Percentiles rank a stretch among this genome's conserved stretches.
Evolutionary conservation across 2,888 invertebrate species (phyloP).

Genomic region (Athalia circularis): DNA sequence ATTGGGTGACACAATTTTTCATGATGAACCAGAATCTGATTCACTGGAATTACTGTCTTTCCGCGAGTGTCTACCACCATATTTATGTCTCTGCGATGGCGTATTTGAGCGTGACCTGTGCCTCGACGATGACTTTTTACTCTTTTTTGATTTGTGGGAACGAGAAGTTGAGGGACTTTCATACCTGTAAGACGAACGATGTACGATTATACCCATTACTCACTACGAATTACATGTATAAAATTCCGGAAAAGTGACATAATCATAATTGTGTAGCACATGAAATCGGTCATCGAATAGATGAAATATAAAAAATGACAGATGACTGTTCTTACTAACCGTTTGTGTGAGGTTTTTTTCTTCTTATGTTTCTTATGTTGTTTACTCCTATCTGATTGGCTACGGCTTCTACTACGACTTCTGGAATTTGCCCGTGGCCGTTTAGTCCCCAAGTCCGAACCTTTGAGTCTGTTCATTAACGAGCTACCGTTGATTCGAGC

Average conservation of each 20-base stretch:
- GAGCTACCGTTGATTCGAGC: conserved; percentile 59
- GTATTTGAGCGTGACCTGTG: conserved; percentile 69
- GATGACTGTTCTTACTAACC: conserved; percentile 64
- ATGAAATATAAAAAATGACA: neutral
- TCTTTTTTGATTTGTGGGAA: conserved; percentile 69
- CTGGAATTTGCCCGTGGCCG: conserved; percentile 66
- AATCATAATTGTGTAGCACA: too few relatives aligned
- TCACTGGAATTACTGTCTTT: conserved; percentile 66
- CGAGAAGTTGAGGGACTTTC: conserved; percentile 68
- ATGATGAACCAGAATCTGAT: conserved; percentile 66
- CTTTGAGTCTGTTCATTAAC: conserved; percentile 67
- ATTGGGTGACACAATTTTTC: conserved; percentile 46
- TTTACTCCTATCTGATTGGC: conserved; percentile 68
- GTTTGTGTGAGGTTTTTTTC: conserved; percentile 75
- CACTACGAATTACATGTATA: neutral
- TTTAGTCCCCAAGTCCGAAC: conserved; percentile 66
- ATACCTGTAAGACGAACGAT: conserved; percentile 59
- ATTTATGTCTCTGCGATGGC: conserved; percentile 63
- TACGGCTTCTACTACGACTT: conserved; percentile 64
- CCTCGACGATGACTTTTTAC: conserved; percentile 68
- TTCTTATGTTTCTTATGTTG: conserved; percentile 72
- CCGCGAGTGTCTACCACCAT: conserved; percentile 59
- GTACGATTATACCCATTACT: conserved; percentile 19
- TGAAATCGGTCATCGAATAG: neutral
- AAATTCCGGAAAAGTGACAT: too few relatives aligned